Base-by-base conservation (phyloP, 2,797 vertebrate genomes). In the Tamandua tetradactyla region DNA sequence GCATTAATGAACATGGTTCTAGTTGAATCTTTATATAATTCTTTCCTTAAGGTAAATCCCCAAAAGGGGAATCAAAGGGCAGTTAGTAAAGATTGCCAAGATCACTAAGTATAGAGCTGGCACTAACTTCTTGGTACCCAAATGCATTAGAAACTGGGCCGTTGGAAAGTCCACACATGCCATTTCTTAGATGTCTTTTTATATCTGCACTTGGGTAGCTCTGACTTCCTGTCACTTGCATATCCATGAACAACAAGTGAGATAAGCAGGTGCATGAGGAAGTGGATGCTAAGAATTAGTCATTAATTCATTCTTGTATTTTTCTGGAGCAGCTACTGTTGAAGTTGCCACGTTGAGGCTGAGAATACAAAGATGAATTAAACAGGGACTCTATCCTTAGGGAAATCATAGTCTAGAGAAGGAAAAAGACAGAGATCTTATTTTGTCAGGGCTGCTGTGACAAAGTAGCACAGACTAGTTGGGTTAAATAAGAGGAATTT, bases 11-110 rank as follows among this genome's bases (percentile, higher is more conserved):
- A 49, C 52, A 23, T 55, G 44, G 32, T 74, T 93, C 85, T 95
- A 23, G 8, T 87, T 95, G 80, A 57, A 76, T 85, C 27, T 87
- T 59, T 30, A 25, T 49, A 59, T 4, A 52, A 4, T 92, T 86
- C 61, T 89, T 93, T 93, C n/a, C 64, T 72, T 83, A 94, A 83
- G 59, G 37, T 68, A 88, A 74, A 88, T 86, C 7, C 25, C 62
- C 32, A 81, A 66, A 87, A 94, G n/a, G 47, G 64, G 52, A 30
- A 44, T 74, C 20, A 61, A 74, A 92, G 42, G 35, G 64, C 47
- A 35, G n/a, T 68, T 79, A 72, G 17, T 23, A 57, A 83, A 89
- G 47, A 37, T 79, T 95, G 42, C 25, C 72, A 69, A 88, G 69
- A 83, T 42, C 37, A 79, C 44, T 14, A 52, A 52, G 69, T 76